Evolutionary conservation across 2,113 vertebrate species (phyloP).

Genomic region (Gallinago media): DNA sequence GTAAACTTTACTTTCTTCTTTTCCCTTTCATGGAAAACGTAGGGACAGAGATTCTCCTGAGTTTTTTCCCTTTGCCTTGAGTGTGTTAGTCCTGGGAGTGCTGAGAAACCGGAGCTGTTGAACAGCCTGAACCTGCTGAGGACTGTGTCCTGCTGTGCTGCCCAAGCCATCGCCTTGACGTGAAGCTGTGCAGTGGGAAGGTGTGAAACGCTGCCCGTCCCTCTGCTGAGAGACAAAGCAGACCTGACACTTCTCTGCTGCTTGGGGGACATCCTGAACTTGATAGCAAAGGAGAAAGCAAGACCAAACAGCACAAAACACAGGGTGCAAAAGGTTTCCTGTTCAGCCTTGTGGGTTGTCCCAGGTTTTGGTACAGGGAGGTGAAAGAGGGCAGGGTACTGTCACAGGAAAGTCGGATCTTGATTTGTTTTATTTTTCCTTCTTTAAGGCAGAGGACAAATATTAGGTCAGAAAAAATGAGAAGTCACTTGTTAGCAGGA

Average conservation of each 20-base stretch:
- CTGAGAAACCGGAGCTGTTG: neutral
- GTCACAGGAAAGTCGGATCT: neutral
- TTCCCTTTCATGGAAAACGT: neutral
- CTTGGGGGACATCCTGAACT: neutral
- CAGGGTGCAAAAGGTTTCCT: neutral
- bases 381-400: neutral
- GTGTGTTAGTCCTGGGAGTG: neutral
- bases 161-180: neutral
- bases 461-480: neutral
- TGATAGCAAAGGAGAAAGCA: neutral
- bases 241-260: neutral
- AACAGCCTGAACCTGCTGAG: neutral
- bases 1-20: neutral
- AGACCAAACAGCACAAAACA: neutral
- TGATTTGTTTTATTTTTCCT: neutral
- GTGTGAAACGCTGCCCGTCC: neutral
- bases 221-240: neutral
- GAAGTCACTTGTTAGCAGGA: neutral
- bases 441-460: neutral
- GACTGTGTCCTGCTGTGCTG: rapidly evolving
- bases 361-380: neutral
- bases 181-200: neutral
- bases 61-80: neutral
- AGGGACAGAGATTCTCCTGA: neutral
- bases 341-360: neutral